Evolutionary conservation across 2,113 vertebrate species (phyloP), one percentile per base, ranked within the genome.

Genomic region (Penelope pileata): DNA sequence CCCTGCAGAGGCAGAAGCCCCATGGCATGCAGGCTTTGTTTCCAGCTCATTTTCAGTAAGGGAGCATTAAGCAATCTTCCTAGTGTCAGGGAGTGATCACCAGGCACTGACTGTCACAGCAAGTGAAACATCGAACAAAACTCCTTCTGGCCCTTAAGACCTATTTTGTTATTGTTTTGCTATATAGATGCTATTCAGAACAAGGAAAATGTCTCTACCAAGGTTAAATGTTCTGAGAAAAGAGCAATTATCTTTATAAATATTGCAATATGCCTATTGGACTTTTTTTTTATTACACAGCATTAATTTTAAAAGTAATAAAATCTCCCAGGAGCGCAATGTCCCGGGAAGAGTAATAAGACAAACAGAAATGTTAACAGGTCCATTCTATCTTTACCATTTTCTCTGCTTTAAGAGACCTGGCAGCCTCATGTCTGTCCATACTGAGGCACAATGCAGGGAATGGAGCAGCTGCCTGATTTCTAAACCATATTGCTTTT

Each of bases 391-490:
- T 42, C 72, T 73, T 69, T 76, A 36, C 42, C 6, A 12, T 85
- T 89, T 73, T 73, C 74, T 60, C 45, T 13, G 0, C 53, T 81
- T 14, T 43, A 84, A 73, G 67, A 87, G 69, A 69, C 54, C n/a
- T 63, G n/a, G 17, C 56, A 66, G 50, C 53, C 75, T 85, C 82
- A 77, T 19, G 26, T 92, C 82, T 80, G 59, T 73, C 90, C 69
- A 9, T 78, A 50, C 50, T 74, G 53, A 88, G 75, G 30, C 60
- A 95, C 53, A 93, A 93, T 53, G 30, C 26, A 43, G 43, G 32
- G 40, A 95, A 56, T 77, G 83, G 75, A 90, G 53, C 59, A 92
- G 82, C 83, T 92, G 86, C 91, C 51, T 67, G 43, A 45, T 47
- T 91, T 82, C 88, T 94, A 85, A 85, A 83, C 75, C 1, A 0